Conservation (phyloP, 1,140 invertebrate genomes). For the Drosophila parabipectinata region DNA sequence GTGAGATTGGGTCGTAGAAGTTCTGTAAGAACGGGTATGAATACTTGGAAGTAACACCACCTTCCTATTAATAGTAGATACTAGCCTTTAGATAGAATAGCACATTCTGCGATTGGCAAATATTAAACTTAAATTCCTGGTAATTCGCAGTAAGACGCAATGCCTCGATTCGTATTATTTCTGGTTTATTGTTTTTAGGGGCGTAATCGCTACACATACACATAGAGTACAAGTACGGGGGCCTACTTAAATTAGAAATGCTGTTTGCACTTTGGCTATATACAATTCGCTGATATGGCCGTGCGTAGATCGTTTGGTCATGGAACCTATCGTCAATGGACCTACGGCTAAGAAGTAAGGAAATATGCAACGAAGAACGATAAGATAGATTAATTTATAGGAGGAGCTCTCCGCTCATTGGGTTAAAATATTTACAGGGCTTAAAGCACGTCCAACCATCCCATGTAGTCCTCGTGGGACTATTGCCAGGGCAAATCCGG, state of each 20-base stretch:
- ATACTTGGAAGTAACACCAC: not conserved
- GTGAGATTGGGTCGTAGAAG: not conserved
- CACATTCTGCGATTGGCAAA: constrained; percentile 12
- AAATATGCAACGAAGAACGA: constrained; percentile 18
- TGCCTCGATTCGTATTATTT: constrained; percentile 28
- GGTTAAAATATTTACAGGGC: constrained; percentile 48
- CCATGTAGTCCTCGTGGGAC: not conserved
- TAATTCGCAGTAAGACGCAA: constrained; percentile 12
- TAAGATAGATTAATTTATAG: constrained; percentile 5
- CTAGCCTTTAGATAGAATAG: no score
- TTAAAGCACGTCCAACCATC: constrained; percentile 46
- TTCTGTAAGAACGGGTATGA: not conserved
- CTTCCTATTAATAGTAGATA: no score
- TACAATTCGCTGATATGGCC: constrained; percentile 47
- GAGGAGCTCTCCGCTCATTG: not conserved
- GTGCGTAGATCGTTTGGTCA: constrained; percentile 9
- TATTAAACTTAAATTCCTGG: constrained; percentile 19
- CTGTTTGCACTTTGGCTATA: constrained; percentile 52
- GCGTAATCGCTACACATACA: constrained; percentile 48
- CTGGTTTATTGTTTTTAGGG: constrained; percentile 31
- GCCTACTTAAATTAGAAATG: constrained; percentile 49
- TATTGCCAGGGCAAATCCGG: constrained; percentile 23
- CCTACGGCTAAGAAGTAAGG: constrained; percentile 21
- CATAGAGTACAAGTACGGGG: constrained; percentile 28
- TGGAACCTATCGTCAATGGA: constrained; percentile 25